Conservation (phyloP, 92 coral and sea anemone genomes). For the Porites divaricata region DNA sequence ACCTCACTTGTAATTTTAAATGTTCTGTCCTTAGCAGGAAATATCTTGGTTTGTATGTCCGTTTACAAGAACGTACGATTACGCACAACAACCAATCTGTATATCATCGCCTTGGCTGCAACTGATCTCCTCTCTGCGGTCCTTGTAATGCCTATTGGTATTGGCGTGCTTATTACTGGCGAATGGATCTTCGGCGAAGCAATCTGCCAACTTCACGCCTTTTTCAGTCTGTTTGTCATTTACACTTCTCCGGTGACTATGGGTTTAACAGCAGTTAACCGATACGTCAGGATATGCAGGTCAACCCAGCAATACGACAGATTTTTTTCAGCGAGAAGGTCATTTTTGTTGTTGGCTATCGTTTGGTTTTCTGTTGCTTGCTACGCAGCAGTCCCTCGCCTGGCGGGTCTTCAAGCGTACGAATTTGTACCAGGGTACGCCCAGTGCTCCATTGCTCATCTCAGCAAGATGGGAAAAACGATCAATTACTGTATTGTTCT, state of each 20-base stretch:
- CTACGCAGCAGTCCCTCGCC: background rate
- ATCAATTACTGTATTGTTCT: slow-evolving; percentile 2
- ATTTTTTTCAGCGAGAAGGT: background rate
- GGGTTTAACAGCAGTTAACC: slow-evolving; percentile 25
- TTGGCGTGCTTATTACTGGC: slow-evolving; percentile 5
- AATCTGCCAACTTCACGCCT: slow-evolving; percentile 14
- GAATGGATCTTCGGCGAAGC: slow-evolving; percentile 18
- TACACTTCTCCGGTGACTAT: slow-evolving; percentile 23
- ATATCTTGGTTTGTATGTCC: slow-evolving; percentile 13
- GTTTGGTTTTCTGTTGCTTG: slow-evolving; percentile 15
- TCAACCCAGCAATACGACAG: background rate
- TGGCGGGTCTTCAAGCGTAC: background rate
- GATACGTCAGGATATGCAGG: slow-evolving; percentile 17
- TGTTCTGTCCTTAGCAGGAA: slow-evolving; percentile 10
- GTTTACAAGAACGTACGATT: slow-evolving; percentile 20
- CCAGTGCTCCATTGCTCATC: background rate
- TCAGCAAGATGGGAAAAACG: background rate
- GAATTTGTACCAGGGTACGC: slow-evolving; percentile 32
- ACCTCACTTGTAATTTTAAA: background rate
- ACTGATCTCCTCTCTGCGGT: slow-evolving; percentile 12
- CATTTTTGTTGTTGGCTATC: background rate
- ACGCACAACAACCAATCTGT: slow-evolving; percentile 27
- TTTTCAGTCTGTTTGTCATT: slow-evolving; percentile 25
- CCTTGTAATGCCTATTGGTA: slow-evolving; percentile 10
- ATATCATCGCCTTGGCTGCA: slow-evolving; percentile 19